Percentiles rank a stretch among this genome's conserved stretches.
Conservation (phyloP, 2,888 invertebrate species). For the Calliscelio sp. region DNA sequence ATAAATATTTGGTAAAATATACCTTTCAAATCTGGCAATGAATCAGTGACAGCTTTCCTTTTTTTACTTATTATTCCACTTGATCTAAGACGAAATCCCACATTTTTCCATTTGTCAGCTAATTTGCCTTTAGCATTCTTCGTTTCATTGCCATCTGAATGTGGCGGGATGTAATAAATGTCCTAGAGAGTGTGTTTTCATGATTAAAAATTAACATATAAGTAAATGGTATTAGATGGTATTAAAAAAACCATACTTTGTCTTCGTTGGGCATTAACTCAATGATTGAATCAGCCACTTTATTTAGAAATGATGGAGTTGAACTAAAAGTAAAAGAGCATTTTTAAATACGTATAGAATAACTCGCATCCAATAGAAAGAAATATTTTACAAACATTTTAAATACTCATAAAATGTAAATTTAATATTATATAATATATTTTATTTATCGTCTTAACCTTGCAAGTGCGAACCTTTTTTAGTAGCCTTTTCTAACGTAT, state of each 20-base stretch:
- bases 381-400: too few relatives aligned
- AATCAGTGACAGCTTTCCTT: background rate
- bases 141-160: constrained; percentile 22
- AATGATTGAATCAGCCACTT: constrained; percentile 27
- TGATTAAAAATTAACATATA: background rate
- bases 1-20: too few relatives aligned
- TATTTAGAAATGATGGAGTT: constrained; percentile 17
- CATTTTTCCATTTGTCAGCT: constrained; percentile 48
- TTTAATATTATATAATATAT: too few relatives aligned
- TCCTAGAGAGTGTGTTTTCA: too few relatives aligned
- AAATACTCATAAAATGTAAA: background rate
- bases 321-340: background rate
- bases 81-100: constrained; percentile 21
- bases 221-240: background rate
- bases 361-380: too few relatives aligned
- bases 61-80: constrained; percentile 20
- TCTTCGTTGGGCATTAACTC: constrained; percentile 34
- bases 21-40: background rate
- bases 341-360: too few relatives aligned
- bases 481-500: too few relatives aligned
- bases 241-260: constrained; percentile 11
- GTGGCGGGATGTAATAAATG: constrained; percentile 24
- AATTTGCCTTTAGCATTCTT: constrained; percentile 53
- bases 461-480: too few relatives aligned
- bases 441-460: too few relatives aligned